Evolutionary conservation across 1,140 invertebrate species (phyloP).

Genomic region (Drosophila novamexicana): DNA sequence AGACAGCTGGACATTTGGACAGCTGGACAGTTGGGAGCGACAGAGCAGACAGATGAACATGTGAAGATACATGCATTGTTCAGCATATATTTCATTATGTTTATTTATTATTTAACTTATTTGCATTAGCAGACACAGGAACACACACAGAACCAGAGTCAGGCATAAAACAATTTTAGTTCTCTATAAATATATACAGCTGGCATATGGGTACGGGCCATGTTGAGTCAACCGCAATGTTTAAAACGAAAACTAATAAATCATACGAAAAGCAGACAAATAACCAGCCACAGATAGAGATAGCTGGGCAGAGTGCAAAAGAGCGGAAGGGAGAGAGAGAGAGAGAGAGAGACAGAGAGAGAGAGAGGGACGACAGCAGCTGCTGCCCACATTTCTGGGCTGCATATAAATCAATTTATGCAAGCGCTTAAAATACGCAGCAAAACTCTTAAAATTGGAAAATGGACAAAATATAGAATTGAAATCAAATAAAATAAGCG

Average conservation of each 20-base stretch:
- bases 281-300: slow-evolving; percentile 27
- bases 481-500: background rate
- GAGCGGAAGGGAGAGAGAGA: background rate
- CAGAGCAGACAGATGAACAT: slow-evolving; percentile 39
- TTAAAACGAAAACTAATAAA: slow-evolving; percentile 73
- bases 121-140: slow-evolving; percentile 45
- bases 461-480: slow-evolving; percentile 30
- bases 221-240: slow-evolving; percentile 57
- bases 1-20: slow-evolving; percentile 34
- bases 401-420: slow-evolving; percentile 70
- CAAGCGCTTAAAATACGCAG: slow-evolving; percentile 59
- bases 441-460: slow-evolving; percentile 34
- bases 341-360: background rate
- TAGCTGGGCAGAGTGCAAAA: background rate
- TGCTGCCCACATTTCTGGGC: slow-evolving; percentile 34
- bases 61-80: slow-evolving; percentile 44
- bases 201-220: background rate
- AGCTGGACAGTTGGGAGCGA: background rate
- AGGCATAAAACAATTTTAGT: slow-evolving; percentile 4
- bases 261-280: slow-evolving; percentile 55
- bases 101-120: slow-evolving; percentile 76
- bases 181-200: background rate
- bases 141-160: slow-evolving; percentile 6
- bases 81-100: slow-evolving; percentile 70
- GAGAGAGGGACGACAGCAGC: slow-evolving; percentile 15